Evolutionary conservation across 2,888 invertebrate species (phyloP), one percentile per base, ranked within the genome.

Genomic region (Agonopterix alstromeriana): DNA sequence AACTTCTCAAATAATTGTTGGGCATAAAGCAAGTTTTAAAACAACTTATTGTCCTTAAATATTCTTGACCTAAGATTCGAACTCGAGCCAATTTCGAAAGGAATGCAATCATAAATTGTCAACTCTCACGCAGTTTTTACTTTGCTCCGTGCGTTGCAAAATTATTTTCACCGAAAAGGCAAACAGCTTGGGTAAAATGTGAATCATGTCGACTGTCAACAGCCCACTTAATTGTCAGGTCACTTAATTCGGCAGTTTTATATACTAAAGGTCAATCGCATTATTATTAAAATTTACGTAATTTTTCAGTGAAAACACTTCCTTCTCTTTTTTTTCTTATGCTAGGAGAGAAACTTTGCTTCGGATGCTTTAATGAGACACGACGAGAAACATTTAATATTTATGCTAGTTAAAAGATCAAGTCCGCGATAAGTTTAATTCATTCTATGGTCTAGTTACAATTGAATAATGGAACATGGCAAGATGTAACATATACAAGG

Each of bases 391-490:
- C 27, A 27, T 27, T 27, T 27, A 27, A 27, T 27, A 27, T 27
- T 27, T 27, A 27, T 27, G 27, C 27, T 27, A 27, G 27, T 27
- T 27, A 27, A 5, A 27, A 27, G 27, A 27, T 27, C 27, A 27
- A 27, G 27, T 27, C 27, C 27, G 27, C 27, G 27, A 27, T 38
- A 38, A 38, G n/a, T n/a, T 38, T 38, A n/a, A 61, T 60, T 55
- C 52, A 53, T 53, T 52, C 51, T 49, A 54, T 53, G 56, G 52
- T 50, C 57, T 50, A 55, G 56, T 64, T 66, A 63, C 67, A 62
- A 65, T 69, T 76, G 73, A 77, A 77, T 82, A 79, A 80, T 77
- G 74, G 74, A 77, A 73, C 77, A 78, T 71, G 74, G 71, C 72
- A 70, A 70, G 73, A 75, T 70, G 69, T 66, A 73, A 74, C 65